These are phyloP conservation scores for Trichonephila clavipes DNA, from an alignment of 1,140 invertebrate genomes.

Conservation along the genomic window DNA sequence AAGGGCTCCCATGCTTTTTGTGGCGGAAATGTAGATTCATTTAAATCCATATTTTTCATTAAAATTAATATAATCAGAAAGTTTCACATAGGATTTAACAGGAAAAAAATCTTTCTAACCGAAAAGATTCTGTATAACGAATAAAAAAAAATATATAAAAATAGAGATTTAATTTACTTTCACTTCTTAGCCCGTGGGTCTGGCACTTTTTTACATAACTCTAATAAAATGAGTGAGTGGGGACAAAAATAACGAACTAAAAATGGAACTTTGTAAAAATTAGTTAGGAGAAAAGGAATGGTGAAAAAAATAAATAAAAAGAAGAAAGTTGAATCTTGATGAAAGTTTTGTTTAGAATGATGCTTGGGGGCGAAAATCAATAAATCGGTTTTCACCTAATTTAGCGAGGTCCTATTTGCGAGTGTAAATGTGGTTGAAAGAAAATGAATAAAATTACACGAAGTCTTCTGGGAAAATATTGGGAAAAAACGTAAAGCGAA, in stretches of 20 bases:
- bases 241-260: constrained; percentile 50
- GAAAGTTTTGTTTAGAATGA: constrained; percentile 70
- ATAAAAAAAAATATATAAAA: neutral
- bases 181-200: constrained; percentile 48
- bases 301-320: constrained; percentile 25
- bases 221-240: neutral
- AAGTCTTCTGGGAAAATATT: constrained; percentile 43
- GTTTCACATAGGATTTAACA: neutral
- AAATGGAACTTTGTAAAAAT: constrained; percentile 65
- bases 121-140: neutral
- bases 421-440: constrained; percentile 44
- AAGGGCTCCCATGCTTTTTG: neutral
- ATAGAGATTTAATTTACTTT: constrained; percentile 52
- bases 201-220: constrained; percentile 66
- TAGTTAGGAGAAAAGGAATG: constrained; percentile 50
- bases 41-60: constrained; percentile 44
- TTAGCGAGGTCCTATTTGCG: constrained; percentile 58
- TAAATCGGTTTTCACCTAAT: constrained; percentile 74
- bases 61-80: constrained; percentile 46
- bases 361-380: constrained; percentile 67
- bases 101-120: neutral
- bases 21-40: neutral
- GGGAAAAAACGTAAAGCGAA: constrained; percentile 57
- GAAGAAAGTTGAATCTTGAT: constrained; percentile 59
- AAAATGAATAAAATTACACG: constrained; percentile 64